Percentiles rank a stretch among this genome's conserved stretches.
These are phyloP conservation scores for Neopelma chrysocephalum DNA, from an alignment of 2,797 vertebrate genomes.

Conservation along the genomic window DNA sequence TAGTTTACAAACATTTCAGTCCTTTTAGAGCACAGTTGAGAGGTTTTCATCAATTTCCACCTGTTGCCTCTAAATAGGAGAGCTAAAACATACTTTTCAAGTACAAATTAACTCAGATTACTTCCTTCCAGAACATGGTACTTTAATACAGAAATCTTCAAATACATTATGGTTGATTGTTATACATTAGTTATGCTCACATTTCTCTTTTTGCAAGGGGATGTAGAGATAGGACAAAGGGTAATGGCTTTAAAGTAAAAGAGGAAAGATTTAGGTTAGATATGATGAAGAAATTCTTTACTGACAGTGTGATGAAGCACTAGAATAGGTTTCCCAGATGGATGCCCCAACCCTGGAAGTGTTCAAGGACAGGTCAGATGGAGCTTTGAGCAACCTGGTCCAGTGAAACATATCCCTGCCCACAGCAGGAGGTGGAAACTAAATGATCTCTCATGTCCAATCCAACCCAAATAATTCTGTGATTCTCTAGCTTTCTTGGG, in stretches of 20 bases:
- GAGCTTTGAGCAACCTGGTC: background rate
- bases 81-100: background rate
- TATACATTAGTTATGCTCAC: background rate
- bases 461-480: background rate
- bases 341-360: background rate
- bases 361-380: background rate
- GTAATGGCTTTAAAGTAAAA: background rate
- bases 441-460: background rate
- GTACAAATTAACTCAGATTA: background rate
- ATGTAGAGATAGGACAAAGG: background rate
- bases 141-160: background rate
- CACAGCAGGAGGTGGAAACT: background rate
- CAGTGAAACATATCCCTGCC: background rate
- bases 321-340: background rate
- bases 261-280: background rate
- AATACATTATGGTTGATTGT: background rate
- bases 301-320: background rate
- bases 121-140: background rate
- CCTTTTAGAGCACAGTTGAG: background rate
- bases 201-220: background rate
- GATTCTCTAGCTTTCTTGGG: background rate
- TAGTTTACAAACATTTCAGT: background rate
- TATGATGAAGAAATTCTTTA: background rate
- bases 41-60: background rate
- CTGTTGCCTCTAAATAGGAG: background rate